Evolutionary conservation across 2,113 vertebrate species (phyloP).

Genomic region (Pterophyllum scalare): DNA sequence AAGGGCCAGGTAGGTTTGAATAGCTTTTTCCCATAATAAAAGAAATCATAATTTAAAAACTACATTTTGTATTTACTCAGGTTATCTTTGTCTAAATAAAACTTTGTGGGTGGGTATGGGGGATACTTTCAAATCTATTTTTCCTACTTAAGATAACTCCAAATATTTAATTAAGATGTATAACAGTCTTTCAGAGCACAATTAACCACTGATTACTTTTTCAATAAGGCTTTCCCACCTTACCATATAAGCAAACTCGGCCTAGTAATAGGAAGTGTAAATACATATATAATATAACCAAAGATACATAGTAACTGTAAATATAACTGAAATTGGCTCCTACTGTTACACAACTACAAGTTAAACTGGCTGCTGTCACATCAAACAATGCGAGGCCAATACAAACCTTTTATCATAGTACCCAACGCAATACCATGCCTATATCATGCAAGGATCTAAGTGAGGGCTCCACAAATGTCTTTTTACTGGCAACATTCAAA

Average conservation of each 20-base stretch:
- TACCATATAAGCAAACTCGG: neutral
- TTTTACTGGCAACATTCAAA: slow-evolving; percentile 2
- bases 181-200: neutral
- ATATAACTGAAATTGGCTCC: neutral
- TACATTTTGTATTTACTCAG: no score
- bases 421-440: neutral
- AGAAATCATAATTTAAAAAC: no score
- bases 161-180: neutral
- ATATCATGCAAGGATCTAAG: neutral
- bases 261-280: neutral
- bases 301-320: neutral
- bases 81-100: neutral
- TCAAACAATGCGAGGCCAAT: neutral
- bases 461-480: neutral
- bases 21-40: no score
- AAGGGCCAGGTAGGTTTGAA: no score
- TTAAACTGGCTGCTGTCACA: neutral
- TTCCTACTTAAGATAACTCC: neutral
- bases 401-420: neutral
- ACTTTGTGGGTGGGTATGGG: neutral
- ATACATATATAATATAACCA: neutral
- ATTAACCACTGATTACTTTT: neutral
- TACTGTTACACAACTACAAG: neutral
- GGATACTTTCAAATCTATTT: neutral
- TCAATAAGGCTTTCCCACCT: neutral